Percentiles rank a stretch among this genome's conserved stretches.
Evolutionary conservation across 1,140 invertebrate species (phyloP).

Genomic region (Branchinecta lindahli): DNA sequence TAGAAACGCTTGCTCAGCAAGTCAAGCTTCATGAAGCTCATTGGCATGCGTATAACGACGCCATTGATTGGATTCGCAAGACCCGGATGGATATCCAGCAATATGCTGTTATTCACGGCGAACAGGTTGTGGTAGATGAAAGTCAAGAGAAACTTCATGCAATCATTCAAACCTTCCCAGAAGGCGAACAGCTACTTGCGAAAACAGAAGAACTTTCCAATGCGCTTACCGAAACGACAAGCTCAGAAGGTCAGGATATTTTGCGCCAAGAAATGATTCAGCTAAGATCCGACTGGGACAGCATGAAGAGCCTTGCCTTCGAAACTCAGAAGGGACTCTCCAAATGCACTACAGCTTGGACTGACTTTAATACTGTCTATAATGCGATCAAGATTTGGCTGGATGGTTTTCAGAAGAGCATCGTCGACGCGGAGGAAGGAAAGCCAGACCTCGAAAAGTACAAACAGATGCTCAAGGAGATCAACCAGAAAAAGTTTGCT

Average conservation of each 20-base stretch:
- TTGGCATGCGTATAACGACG: slow-evolving; percentile 58
- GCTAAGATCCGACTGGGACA: slow-evolving; percentile 70
- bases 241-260: slow-evolving; percentile 64
- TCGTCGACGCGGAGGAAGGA: slow-evolving; percentile 35
- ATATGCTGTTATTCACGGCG: slow-evolving; percentile 64
- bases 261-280: slow-evolving; percentile 70
- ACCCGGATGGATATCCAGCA: slow-evolving; percentile 67
- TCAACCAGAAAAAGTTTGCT: slow-evolving; percentile 52
- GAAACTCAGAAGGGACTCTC: slow-evolving; percentile 59
- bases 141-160: slow-evolving; percentile 53
- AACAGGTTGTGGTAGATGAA: slow-evolving; percentile 53
- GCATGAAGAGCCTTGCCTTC: slow-evolving; percentile 57
- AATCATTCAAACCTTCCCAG: slow-evolving; percentile 44
- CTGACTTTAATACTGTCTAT: slow-evolving; percentile 58
- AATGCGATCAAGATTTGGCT: slow-evolving; percentile 63
- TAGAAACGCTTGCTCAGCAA: slow-evolving; percentile 54
- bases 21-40: slow-evolving; percentile 75
- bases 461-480: slow-evolving; percentile 50
- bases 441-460: slow-evolving; percentile 19
- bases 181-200: slow-evolving; percentile 40
- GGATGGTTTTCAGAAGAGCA: slow-evolving; percentile 47
- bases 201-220: slow-evolving; percentile 58
- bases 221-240: slow-evolving; percentile 60
- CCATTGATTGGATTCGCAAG: slow-evolving; percentile 72
- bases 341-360: slow-evolving; percentile 69